Evolutionary conservation across 2,113 vertebrate genomes (phyloP).

Genomic region (Panthera uncia): DNA sequence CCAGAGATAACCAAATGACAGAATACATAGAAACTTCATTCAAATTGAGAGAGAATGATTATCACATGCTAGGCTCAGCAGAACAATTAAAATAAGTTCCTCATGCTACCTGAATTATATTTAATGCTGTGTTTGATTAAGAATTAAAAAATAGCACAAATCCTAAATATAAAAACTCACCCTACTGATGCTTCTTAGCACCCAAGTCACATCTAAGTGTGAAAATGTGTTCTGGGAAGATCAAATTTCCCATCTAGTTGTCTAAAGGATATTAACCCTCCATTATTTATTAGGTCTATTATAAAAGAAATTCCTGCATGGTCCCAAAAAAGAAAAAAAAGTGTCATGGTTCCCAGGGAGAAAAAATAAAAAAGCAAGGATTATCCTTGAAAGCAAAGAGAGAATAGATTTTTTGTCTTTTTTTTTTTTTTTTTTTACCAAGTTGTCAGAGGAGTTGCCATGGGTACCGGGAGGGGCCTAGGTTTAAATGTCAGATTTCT

Average conservation of each 20-base stretch:
- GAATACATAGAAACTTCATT: slow-evolving; percentile 78
- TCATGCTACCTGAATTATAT: slow-evolving; percentile 41
- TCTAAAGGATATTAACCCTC: slow-evolving; percentile 78
- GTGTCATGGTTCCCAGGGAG: slow-evolving; percentile 84
- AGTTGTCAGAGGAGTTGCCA: slow-evolving; percentile 85
- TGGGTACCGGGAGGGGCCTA: slow-evolving; percentile 79
- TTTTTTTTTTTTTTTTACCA: slow-evolving; percentile 74
- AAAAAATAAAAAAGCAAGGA: slow-evolving; percentile 83
- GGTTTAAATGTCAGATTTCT: slow-evolving; percentile 84
- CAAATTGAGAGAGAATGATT: slow-evolving; percentile 78
- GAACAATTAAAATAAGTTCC: slow-evolving; percentile 73
- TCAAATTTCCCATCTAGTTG: slow-evolving; percentile 76
- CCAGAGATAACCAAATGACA: slow-evolving; percentile 63
- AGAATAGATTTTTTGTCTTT: slow-evolving; percentile 78
- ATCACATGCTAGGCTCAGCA: slow-evolving; percentile 72
- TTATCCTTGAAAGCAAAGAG: slow-evolving; percentile 85
- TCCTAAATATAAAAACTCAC: slow-evolving; percentile 22
- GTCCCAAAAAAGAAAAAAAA: slow-evolving; percentile 79
- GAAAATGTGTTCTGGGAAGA: slow-evolving; percentile 80
- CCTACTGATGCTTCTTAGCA: slow-evolving; percentile 60
- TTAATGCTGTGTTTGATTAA: slow-evolving; percentile 59
- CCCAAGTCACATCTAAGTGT: slow-evolving; percentile 45
- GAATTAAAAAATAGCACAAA: slow-evolving; percentile 53
- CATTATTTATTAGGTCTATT: slow-evolving; percentile 84
- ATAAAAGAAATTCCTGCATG: slow-evolving; percentile 80